Percentiles rank a stretch among this genome's conserved stretches.
Evolutionary conservation across 2,888 invertebrate species (phyloP).

Genomic region (Ophion costatus): DNA sequence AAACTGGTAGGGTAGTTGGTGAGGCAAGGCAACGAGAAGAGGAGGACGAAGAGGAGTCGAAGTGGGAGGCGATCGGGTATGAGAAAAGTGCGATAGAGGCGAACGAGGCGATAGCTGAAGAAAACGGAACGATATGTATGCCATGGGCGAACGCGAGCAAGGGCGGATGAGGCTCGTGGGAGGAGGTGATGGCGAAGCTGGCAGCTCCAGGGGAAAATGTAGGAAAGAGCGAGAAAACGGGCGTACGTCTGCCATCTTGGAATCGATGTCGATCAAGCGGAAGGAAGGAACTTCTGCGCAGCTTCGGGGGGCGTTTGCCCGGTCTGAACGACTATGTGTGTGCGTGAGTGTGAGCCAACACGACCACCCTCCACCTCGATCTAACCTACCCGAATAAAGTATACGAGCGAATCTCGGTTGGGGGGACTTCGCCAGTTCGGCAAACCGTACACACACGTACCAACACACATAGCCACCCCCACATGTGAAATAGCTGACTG

Average conservation of each 20-base stretch:
- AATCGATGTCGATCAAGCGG: constrained; percentile 81
- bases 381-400: constrained; percentile 62
- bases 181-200: constrained; percentile 50
- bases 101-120: constrained; percentile 67
- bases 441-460: constrained; percentile 2
- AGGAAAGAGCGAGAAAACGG: constrained; percentile 50
- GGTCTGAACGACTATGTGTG: constrained; percentile 29
- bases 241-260: constrained; percentile 79
- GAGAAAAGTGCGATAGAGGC: constrained; percentile 57
- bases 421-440: constrained; percentile 45
- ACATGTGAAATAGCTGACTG: constrained; percentile 13
- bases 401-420: constrained; percentile 59
- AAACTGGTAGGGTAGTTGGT: constrained; percentile 55
- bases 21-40: constrained; percentile 7
- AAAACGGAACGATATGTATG: constrained; percentile 79
- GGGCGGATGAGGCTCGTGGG: constrained; percentile 68
- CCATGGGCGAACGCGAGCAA: constrained; percentile 76
- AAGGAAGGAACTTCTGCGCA: constrained; percentile 81
- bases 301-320: constrained; percentile 71
- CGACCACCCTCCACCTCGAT: constrained; percentile 69
- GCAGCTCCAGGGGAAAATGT: constrained; percentile 23
- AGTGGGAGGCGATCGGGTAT: constrained; percentile 3
- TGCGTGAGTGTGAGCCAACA: constrained; percentile 68
- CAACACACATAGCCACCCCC: background rate
- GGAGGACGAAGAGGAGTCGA: constrained; percentile 14